Evolutionary conservation across 2,888 invertebrate species (phyloP).

Genomic region (Aphrophora alni): DNA sequence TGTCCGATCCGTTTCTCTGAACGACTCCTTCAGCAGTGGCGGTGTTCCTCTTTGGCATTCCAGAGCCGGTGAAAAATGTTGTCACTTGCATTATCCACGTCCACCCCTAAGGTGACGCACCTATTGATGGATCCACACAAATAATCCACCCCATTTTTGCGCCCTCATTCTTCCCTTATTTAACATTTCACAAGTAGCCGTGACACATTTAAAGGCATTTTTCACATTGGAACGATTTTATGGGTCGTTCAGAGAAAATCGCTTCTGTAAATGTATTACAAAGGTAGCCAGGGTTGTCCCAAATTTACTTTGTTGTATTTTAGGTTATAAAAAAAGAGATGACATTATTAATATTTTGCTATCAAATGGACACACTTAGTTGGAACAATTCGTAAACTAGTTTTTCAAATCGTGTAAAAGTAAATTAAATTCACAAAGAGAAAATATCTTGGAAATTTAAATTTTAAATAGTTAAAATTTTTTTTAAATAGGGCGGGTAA

Average conservation of each 20-base stretch:
- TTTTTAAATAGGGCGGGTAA: no score
- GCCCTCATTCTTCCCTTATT: background rate
- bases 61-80: background rate
- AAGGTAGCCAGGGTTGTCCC: background rate
- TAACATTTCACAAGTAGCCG: constrained; percentile 6
- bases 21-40: background rate
- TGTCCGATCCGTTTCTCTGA: background rate
- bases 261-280: background rate
- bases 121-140: background rate
- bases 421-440: no score
- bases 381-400: no score
- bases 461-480: no score
- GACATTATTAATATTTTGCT: no score
- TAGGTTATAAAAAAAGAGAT: no score
- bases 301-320: background rate
- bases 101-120: background rate
- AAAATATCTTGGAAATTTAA: no score
- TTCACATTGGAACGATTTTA: background rate
- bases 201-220: constrained; percentile 4
- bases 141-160: constrained; percentile 4
- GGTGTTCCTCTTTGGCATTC: background rate
- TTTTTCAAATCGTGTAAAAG: no score
- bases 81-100: background rate
- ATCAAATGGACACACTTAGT: no score
- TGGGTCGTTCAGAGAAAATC: background rate